phyloP scores from a whole-genome alignment of 1,140 invertebrate genomes.

The Zaprionus ornatus region DNA sequence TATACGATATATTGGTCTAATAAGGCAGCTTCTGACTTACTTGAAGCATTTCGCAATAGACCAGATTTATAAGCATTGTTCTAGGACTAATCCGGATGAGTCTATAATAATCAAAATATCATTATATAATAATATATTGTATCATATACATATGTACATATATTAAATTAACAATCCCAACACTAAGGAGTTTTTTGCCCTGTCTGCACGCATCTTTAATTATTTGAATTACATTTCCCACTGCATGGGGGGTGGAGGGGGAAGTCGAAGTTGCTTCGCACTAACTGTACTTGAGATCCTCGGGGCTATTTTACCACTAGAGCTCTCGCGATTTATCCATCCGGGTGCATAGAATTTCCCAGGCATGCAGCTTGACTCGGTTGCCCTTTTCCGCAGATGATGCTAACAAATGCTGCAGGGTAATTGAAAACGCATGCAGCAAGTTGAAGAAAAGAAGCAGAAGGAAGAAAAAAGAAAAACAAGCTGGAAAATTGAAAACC shows the following conservation, averaged over 20 bases:
- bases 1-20: too few species aligned
- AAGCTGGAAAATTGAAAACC: slow-evolving; percentile 68
- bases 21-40: too few species aligned
- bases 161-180: too few species aligned
- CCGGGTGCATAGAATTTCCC: slow-evolving; percentile 29
- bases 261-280: neutral
- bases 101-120: too few species aligned
- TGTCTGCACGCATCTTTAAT: slow-evolving; percentile 3
- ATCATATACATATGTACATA: too few species aligned
- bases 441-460: neutral
- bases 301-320: slow-evolving; percentile 56
- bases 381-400: slow-evolving; percentile 38
- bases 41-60: too few species aligned
- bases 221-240: neutral
- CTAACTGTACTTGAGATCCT: slow-evolving; percentile 45
- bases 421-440: slow-evolving; percentile 71
- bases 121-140: too few species aligned
- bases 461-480: slow-evolving; percentile 20
- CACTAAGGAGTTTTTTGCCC: too few species aligned
- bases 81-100: neutral
- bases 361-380: slow-evolving; percentile 24
- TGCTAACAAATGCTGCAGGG: slow-evolving; percentile 48
- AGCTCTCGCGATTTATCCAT: slow-evolving; percentile 43
- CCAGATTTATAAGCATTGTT: too few species aligned
- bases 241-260: neutral